A percentile compares a stretch with the other conserved stretches of the same genome.
phyloP scores from a whole-genome alignment of 2,113 vertebrate species.

The Psephotus haematonotus region DNA sequence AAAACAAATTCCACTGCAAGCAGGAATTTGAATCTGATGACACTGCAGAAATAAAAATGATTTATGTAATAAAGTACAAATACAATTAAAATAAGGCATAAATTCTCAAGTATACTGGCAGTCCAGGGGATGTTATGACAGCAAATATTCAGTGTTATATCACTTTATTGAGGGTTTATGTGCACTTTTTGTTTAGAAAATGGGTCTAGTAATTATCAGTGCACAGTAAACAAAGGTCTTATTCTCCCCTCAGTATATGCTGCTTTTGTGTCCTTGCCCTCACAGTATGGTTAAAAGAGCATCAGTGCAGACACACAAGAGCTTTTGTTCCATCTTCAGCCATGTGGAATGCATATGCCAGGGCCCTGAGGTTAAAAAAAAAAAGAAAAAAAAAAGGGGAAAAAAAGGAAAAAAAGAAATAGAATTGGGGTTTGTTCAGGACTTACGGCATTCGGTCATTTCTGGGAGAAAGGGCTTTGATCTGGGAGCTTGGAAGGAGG shows the following conservation, averaged over 20 bases:
- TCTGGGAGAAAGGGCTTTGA: slow-evolving; percentile 80
- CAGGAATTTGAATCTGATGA: slow-evolving; percentile 8
- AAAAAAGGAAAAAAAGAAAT: neutral
- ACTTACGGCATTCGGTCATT: slow-evolving; percentile 79
- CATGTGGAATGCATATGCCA: slow-evolving; percentile 90
- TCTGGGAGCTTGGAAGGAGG: slow-evolving; percentile 72
- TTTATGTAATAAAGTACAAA: neutral
- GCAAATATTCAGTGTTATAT: neutral
- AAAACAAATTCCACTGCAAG: slow-evolving; percentile 19
- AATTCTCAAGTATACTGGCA: slow-evolving; percentile 14
- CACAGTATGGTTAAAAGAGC: slow-evolving; percentile 48
- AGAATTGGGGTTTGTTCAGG: slow-evolving; percentile 73
- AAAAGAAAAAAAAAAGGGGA: neutral
- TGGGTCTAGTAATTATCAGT: neutral
- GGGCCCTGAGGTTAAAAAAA: slow-evolving; percentile 60
- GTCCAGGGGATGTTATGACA: neutral
- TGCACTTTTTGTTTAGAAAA: slow-evolving; percentile 29
- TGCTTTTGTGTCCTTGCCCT: slow-evolving; percentile 35
- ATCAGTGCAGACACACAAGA: slow-evolving; percentile 55
- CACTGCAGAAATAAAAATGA: neutral
- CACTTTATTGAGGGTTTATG: slow-evolving; percentile 9
- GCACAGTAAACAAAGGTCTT: slow-evolving; percentile 37
- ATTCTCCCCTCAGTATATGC: neutral
- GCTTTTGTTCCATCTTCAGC: slow-evolving; percentile 83
- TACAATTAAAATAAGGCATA: slow-evolving; percentile 2